Evolutionary conservation across 2,888 invertebrate genomes (phyloP).

Genomic region (Drosophila ustulata): DNA sequence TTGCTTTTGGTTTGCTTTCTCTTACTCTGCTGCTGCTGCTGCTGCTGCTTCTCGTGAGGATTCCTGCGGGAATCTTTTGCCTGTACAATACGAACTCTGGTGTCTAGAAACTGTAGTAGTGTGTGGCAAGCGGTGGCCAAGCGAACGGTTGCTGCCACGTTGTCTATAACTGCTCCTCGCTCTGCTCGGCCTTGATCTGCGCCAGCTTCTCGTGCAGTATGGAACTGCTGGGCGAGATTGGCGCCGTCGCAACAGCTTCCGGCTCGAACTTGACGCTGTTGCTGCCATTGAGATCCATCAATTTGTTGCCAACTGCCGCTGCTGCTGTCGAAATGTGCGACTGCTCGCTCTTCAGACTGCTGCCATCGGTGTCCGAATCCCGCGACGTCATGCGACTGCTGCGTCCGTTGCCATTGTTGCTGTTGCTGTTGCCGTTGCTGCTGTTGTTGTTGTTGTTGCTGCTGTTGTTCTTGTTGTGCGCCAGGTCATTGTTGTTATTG

Average conservation of each 20-base stretch:
- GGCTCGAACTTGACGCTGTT: conserved; percentile 61
- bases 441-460: conserved; percentile 63
- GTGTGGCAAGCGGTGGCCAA: conserved; percentile 67
- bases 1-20: conserved; percentile 50
- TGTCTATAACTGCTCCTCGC: conserved; percentile 85
- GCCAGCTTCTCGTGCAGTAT: conserved; percentile 84
- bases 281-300: conserved; percentile 82
- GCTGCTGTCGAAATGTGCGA: conserved; percentile 49
- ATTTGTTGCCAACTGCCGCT: conserved; percentile 48
- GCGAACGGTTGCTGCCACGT: conserved; percentile 62
- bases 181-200: conserved; percentile 84
- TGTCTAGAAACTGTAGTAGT: conserved; percentile 74
- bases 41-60: neutral
- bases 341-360: conserved; percentile 76
- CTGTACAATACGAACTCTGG: conserved; percentile 39
- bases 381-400: conserved; percentile 79
- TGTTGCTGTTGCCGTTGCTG: conserved; percentile 51
- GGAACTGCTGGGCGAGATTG: conserved; percentile 61
- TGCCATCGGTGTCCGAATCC: conserved; percentile 82
- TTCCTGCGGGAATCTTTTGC: conserved; percentile 20
- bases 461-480: conserved; percentile 50
- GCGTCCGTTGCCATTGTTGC: conserved; percentile 61
- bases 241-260: conserved; percentile 18
- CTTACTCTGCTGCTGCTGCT: conserved; percentile 7
- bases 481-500: conserved; percentile 58